Percentiles rank a stretch among this genome's conserved stretches.
These are phyloP conservation scores for Habropoda laboriosa DNA, from an alignment of 1,140 invertebrate genomes.

Conservation along the genomic window DNA sequence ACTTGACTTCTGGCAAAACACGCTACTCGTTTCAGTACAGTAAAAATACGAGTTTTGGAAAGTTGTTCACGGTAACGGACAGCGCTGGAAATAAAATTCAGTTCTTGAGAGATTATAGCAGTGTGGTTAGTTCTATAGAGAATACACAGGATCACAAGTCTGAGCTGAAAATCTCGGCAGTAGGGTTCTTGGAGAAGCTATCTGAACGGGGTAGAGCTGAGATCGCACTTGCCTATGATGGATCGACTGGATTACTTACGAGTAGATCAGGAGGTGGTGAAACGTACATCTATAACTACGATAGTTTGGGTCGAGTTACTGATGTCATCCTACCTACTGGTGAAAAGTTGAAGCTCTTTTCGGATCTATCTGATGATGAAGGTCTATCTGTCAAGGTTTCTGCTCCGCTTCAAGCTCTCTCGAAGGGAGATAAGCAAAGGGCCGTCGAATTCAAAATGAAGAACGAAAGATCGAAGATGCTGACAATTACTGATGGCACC, in stretches of 20 bases:
- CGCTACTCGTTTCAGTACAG: conserved; percentile 97
- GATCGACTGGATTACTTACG: conserved; percentile 89
- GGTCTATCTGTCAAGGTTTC: conserved; percentile 88
- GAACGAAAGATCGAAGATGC: conserved; percentile 83
- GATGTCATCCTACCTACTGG: conserved; percentile 94
- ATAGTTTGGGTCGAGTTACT: conserved; percentile 91
- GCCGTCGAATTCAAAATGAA: conserved; percentile 81
- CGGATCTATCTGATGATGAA: conserved; percentile 88
- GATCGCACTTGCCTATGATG: conserved; percentile 93
- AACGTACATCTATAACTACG: conserved; percentile 94
- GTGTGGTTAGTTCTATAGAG: conserved; percentile 95
- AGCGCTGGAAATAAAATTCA: conserved; percentile 96
- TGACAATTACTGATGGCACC: conserved; percentile 83
- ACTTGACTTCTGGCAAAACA: conserved; percentile 94
- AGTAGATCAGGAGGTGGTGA: conserved; percentile 91
- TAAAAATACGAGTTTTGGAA: conserved; percentile 97
- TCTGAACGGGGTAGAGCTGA: conserved; percentile 90
- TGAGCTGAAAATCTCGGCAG: conserved; percentile 92
- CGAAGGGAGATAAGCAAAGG: conserved; percentile 76
- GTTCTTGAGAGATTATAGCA: conserved; percentile 94
- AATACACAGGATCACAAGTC: conserved; percentile 96
- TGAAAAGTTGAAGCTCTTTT: conserved; percentile 90
- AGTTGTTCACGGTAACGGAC: conserved; percentile 95
- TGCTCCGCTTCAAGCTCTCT: conserved; percentile 77
- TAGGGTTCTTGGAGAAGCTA: conserved; percentile 92